phyloP scores from a whole-genome alignment of 2,888 invertebrate genomes.

The Himalopsyche japonica region DNA sequence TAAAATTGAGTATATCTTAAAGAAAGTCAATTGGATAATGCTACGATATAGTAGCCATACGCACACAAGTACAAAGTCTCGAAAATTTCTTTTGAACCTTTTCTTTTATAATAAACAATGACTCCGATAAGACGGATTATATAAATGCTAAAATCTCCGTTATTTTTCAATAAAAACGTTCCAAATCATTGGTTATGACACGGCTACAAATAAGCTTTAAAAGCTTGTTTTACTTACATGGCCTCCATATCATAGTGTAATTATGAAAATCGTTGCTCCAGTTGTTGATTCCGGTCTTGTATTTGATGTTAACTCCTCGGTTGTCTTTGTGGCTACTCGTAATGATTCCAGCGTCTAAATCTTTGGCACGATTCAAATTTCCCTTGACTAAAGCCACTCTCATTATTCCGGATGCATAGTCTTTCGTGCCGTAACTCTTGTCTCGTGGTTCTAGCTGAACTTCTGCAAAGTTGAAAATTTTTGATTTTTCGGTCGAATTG shows the following conservation, averaged over 20 bases:
- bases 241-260: conserved; percentile 68
- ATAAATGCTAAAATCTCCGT: too few relatives aligned
- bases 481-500: neutral
- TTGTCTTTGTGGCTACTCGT: conserved; percentile 43
- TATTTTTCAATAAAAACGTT: too few relatives aligned
- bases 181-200: too few relatives aligned
- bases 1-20: too few relatives aligned
- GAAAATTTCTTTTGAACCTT: too few relatives aligned
- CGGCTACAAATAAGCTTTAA: too few relatives aligned
- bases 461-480: conserved; percentile 41
- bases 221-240: conserved; percentile 47
- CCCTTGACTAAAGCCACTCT: conserved; percentile 72
- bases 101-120: too few relatives aligned
- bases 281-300: neutral
- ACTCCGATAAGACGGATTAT: too few relatives aligned
- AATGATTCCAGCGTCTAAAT: conserved; percentile 52
- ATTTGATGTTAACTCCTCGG: neutral
- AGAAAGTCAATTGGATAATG: too few relatives aligned
- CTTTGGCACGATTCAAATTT: conserved; percentile 55
- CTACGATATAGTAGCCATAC: too few relatives aligned
- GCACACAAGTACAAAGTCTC: too few relatives aligned
- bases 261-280: conserved; percentile 13
- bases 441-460: conserved; percentile 66
- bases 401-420: conserved; percentile 69
- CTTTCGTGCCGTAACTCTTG: conserved; percentile 62